Conservation (phyloP, 2,113 vertebrate species). For the Orycteropus afer region DNA sequence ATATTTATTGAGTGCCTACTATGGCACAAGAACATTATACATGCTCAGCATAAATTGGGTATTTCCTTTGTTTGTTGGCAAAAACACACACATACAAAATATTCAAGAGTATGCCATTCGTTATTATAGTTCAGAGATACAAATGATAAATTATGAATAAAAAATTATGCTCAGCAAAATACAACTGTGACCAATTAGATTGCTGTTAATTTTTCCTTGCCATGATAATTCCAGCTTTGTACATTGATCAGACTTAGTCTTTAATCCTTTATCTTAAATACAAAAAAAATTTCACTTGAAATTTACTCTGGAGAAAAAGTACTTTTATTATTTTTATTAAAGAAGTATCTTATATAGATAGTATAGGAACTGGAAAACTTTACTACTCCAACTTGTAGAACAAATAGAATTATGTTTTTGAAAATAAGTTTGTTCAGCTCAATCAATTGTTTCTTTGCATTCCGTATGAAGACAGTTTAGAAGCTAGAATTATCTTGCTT, state of each 20-base stretch:
- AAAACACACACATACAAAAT: neutral
- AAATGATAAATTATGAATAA: rapidly evolving
- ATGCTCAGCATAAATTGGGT: neutral
- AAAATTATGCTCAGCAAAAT: neutral
- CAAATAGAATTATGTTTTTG: neutral
- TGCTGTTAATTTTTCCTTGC: neutral
- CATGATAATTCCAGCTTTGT: neutral
- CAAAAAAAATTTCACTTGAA: neutral
- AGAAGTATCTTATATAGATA: neutral
- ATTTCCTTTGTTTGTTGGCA: neutral
- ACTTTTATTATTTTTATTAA: slow-evolving; percentile 12
- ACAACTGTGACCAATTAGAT: neutral
- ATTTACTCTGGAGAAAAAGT: neutral
- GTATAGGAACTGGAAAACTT: neutral
- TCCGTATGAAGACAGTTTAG: neutral
- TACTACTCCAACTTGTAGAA: neutral
- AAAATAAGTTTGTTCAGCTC: neutral
- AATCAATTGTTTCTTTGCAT: neutral
- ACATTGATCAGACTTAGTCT: neutral
- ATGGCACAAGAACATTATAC: neutral
- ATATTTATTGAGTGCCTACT: neutral
- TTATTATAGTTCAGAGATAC: neutral
- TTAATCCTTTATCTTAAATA: neutral
- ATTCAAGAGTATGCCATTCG: neutral
- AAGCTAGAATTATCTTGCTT: neutral